Base-by-base conservation (phyloP, 2,113 vertebrate species). In the Perca schrenkii region DNA sequence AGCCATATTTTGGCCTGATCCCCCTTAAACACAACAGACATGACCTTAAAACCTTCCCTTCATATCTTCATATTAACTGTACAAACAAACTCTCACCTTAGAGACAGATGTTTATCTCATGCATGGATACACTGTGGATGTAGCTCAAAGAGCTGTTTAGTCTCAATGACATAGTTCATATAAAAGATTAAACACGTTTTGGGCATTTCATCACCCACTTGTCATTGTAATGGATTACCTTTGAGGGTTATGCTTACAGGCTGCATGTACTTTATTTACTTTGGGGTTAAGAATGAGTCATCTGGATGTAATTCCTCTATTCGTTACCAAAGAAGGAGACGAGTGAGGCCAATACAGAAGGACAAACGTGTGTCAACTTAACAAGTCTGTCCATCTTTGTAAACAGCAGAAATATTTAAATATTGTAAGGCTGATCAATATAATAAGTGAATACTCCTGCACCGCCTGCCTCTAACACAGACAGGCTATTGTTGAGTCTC, bases 301-400 rank as follows among this genome's bases (percentile, higher is more conserved):
- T 91, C 74, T 91, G 84, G 66, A 80, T 87, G 74, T 65, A 73
- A 83, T 89, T 86, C 83, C 34, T 81, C 52, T 62, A 52, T 81
- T 87, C 68, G 49, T 91, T 90, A 94, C 93, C 93, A 93, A 94
- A 94, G 76, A 94, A 94, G 93, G 93, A 93, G 75, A 84, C 0
- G 28, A 85, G 74, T 25, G 70, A 74, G 60, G 57, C 57, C 25
- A 49, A 75, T 4, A 11, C 50, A 70, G 70, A 88, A 36, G 62
- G 25, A 76, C 21, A 31, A 58, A 82, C 57, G n/a, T 58, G 72
- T 86, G 52, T 79, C 11, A 80, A 69, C 25, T 57, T 16, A 53
- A 69, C 22, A 46, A 50, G 56, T 60, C 2, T 1, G 12, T 28
- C n/a, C 43, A 19, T 52, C 34, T 72, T n/a, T 47, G 2, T 15